Evolutionary conservation across 2,797 vertebrate species (phyloP).

Genomic region (Natrix natrix): DNA sequence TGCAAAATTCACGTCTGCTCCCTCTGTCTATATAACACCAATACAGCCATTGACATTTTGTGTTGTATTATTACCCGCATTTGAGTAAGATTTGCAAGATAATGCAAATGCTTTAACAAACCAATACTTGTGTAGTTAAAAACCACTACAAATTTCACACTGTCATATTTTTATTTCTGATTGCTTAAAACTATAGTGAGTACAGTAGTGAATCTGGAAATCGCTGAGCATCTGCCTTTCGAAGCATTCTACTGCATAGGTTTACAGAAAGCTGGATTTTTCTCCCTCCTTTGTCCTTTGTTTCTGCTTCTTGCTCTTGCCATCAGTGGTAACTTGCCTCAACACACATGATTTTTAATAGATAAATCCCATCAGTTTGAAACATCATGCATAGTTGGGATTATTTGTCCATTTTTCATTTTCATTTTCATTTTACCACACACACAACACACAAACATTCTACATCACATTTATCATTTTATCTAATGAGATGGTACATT

Average conservation of each 20-base stretch:
- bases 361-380: background rate
- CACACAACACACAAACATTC: background rate
- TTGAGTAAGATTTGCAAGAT: background rate
- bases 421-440: background rate
- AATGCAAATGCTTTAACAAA: background rate
- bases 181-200: background rate
- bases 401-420: background rate
- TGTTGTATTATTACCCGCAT: background rate
- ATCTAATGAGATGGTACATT: background rate
- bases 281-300: background rate
- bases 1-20: background rate
- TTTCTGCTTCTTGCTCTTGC: background rate
- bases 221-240: background rate
- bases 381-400: background rate
- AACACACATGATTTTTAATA: background rate
- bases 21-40: background rate
- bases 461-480: background rate
- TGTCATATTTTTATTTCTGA: background rate
- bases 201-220: background rate
- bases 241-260: background rate
- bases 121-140: background rate
- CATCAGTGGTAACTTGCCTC: background rate
- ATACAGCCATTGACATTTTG: background rate
- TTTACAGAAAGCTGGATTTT: background rate
- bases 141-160: background rate